Base-by-base conservation (phyloP, 2,113 vertebrate genomes). In the Australoheros scitulus region DNA sequence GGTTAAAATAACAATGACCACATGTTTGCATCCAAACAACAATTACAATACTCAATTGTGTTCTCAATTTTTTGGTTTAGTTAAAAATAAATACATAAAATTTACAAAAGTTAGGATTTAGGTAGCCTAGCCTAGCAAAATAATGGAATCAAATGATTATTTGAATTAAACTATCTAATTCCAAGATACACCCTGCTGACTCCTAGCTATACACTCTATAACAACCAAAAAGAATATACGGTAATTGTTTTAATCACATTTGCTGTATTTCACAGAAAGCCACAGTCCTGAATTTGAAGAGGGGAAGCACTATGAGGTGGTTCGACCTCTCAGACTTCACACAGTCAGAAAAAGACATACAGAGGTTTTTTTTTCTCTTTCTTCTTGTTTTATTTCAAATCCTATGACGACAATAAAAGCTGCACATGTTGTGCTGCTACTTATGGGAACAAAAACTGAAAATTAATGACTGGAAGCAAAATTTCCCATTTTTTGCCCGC, bases 281-380 rank as follows among this genome's bases (percentile, higher is more conserved):
- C 85, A 86, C 1, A 60, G 56, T 36, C 58, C 55, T 60, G 59
- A 38, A 2, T 85, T 93, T 56, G 72, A 93, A 3, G 90, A 90
- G 18, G 86, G 68, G 20, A 81, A 85, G 32, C 82, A 91, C 55
- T 95, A 93, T 18, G 94, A 96, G 65, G 84, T 96, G 63, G 91
- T 96, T 24, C 94, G 88, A 82, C 95, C 95, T 7, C 52, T 96
- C 65, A 89, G 87, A 82, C 86, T 96, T 52, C 94, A 96, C 77
- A 38, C 90, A 2, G 77, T 95, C 18, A 85, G 92, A 50, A 96
- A 94, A 82, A 88, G 95, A 93, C 63, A 94, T 3, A 15, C 91
- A 65, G 89, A 94, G 90, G 95, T 96, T 77, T 8, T 1, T 63
- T 15, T 52, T 17, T 1, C 94, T 95, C 72, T 8, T 1, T 41